Evolutionary conservation across 1,140 invertebrate genomes (phyloP), one percentile per base, ranked within the genome.

Genomic region (Heliconius himera): DNA sequence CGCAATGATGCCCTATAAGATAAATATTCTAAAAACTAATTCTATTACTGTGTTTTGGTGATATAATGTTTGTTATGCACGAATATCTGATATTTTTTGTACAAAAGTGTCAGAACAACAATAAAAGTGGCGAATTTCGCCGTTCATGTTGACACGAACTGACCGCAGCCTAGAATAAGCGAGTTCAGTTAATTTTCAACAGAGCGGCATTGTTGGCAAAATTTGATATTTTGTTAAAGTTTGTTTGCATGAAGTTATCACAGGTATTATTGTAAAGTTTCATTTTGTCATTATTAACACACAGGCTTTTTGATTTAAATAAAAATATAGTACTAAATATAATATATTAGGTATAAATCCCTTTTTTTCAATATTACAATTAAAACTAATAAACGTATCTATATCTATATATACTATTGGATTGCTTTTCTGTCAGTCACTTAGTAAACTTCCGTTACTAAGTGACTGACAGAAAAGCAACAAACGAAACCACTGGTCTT

Each of bases 81-180:
- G 9, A 8, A 60, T 60, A 60, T 26, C 20, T 60, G 20, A 22
- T 2, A 26, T 29, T 66, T 66, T 29, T 66, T 66, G 33, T 5
- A 13, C 29, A 5, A 66, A 66, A 26, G 26, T 66, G 60, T 66
- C 60, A 26, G 11, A 66, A 66, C 60, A 29, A 66, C 11, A 26
- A 66, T 29, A 66, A 66, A 26, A 66, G 60, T 22, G 60, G 60
- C 60, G 60, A 66, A 66, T 66, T 26, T 29, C 26, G 22, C 60
- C 60, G 60, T 66, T n/a, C 60, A 66, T 66, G 29, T 66, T 66
- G 60, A 66, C 60, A 66, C 60, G 26, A n/a, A 29, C 60, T 29
- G 60, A 66, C 60, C 60, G 60, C 60, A 66, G 13, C 26, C 56
- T 13, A 66, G 26, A 66, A 66, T 11, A 66, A 66, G 60, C 9